Base-by-base conservation (phyloP, 2,797 vertebrate genomes). In the Pipistrellus pipistrellus region DNA sequence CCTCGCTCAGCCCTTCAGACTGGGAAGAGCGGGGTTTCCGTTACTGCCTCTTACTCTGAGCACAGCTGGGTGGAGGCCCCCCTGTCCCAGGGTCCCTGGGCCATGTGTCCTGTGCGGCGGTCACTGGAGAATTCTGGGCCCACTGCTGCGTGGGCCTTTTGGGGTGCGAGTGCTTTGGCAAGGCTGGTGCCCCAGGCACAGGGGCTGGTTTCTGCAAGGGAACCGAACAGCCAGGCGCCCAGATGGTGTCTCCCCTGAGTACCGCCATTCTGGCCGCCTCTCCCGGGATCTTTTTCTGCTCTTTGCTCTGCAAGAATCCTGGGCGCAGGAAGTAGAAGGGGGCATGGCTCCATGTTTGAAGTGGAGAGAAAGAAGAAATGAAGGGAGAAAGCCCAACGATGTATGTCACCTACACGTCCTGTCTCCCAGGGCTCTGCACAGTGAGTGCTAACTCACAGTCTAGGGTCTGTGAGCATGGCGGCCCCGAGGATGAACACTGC, bases 391-490 rank as follows among this genome's bases (percentile, higher is more conserved):
- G 7, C 18, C 21, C 55, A 11, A 3, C 3, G 0, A 35, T 2
- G 11, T 9, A 13, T 6, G 17, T 21, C 20, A 2, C 30, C 21
- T 44, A 3, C 23, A 0, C 0, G 0, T 9, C 27, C 32, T 2
- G 53, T 23, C 57, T 38, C 48, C 1, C 1, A 4, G 23, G 48
- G 30, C 25, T 32, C 32, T 11, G 1, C 51, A 0, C 1, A 6
- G 38, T 2, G 44, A 20, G 55, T 86, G 21, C 27, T 57, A 4
- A 8, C 32, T 4, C 25, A 44, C 59, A 27, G 21, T 30, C 64
- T 57, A 46, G 51, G 10, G 25, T 30, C 8, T 0, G 13, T 6
- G 78, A 64, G 53, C 25, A 46, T 30, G 38, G 55, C 64, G 51
- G 25, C 35, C 20, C 13, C 11, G 3, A 12, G 11, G 13, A 1